phyloP scores from a whole-genome alignment of 2,113 vertebrate genomes.

The Catharus bicknelli region DNA sequence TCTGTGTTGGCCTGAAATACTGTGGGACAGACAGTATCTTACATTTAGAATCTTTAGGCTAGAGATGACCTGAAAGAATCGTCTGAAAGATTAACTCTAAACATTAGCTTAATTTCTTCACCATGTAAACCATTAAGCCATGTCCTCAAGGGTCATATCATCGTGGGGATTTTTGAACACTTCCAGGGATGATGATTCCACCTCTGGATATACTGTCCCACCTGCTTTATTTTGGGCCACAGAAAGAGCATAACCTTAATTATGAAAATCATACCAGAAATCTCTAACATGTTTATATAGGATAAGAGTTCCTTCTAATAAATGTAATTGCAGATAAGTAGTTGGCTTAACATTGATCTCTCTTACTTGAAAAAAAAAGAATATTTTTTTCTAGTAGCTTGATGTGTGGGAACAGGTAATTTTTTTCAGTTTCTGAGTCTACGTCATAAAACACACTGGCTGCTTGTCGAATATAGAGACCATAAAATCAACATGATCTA shows the following conservation, averaged over 20 bases:
- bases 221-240: background rate
- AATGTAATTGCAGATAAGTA: background rate
- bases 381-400: background rate
- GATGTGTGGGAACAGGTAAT: background rate
- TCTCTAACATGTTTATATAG: background rate
- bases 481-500: background rate
- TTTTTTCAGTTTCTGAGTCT: background rate
- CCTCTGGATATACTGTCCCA: background rate
- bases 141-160: background rate
- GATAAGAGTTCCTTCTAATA: background rate
- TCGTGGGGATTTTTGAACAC: accelerated
- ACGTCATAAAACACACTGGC: background rate
- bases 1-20: background rate
- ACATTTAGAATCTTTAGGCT: background rate
- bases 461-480: background rate
- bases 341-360: background rate
- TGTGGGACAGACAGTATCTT: background rate
- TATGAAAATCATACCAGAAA: background rate
- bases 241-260: background rate
- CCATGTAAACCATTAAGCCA: background rate
- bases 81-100: background rate
- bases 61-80: background rate
- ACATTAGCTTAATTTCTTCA: background rate
- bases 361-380: background rate
- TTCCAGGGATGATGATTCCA: background rate